A percentile compares a stretch with the other conserved stretches of the same genome.
Evolutionary conservation across 1,140 invertebrate species (phyloP).

Genomic region (Nasonia vitripennis): DNA sequence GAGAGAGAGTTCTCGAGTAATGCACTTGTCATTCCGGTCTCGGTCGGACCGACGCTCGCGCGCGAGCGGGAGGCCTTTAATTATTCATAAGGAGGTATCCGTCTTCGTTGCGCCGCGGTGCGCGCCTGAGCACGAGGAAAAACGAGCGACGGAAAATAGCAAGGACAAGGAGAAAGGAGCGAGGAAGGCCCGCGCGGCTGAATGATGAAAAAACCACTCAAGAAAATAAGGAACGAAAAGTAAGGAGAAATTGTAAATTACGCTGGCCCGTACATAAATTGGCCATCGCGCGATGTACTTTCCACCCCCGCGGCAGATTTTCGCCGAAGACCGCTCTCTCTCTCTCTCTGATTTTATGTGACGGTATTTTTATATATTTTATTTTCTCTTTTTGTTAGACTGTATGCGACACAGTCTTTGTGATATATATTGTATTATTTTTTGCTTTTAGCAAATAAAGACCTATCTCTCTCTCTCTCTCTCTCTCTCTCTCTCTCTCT

Average conservation of each 20-base stretch:
- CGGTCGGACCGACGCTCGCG: not conserved
- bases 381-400: too few relatives aligned
- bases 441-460: too few relatives aligned
- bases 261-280: not conserved
- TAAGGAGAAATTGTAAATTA: constrained; percentile 43
- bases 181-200: constrained; percentile 40
- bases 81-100: constrained; percentile 50
- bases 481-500: too few relatives aligned
- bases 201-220: constrained; percentile 58
- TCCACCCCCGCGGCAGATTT: not conserved
- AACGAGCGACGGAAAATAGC: constrained; percentile 43
- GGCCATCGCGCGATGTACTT: not conserved
- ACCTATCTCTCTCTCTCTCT: too few relatives aligned
- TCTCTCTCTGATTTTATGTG: too few relatives aligned
- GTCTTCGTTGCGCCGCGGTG: constrained; percentile 19
- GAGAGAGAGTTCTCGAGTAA: not conserved
- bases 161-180: constrained; percentile 38
- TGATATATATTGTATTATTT: too few relatives aligned
- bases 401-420: too few relatives aligned
- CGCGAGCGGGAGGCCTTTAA: constrained; percentile 30
- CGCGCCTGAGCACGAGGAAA: constrained; percentile 7
- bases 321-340: too few relatives aligned
- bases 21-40: constrained; percentile 34
- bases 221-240: constrained; percentile 54
- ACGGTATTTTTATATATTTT: too few relatives aligned